Conservation (phyloP, 2,888 invertebrate genomes). For the Parthenolecanium corni region DNA sequence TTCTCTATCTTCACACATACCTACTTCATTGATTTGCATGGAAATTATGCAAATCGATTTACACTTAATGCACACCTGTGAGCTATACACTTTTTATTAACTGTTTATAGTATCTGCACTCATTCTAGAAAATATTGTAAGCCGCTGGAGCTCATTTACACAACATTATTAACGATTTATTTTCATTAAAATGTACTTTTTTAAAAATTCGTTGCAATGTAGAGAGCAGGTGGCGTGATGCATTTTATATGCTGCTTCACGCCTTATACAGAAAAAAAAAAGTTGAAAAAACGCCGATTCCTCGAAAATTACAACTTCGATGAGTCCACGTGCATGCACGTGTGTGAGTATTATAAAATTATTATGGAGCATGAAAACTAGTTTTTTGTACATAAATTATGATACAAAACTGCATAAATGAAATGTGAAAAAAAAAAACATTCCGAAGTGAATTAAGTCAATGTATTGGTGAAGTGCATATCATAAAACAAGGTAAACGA, state of each 20-base stretch:
- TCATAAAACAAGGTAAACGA: no score
- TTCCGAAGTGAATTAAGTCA: neutral
- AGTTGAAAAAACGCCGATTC: conserved; percentile 3
- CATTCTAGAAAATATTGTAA: no score
- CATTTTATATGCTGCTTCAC: neutral
- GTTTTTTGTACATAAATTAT: conserved; percentile 11
- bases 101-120: no score
- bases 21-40: no score
- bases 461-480: no score
- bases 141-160: no score
- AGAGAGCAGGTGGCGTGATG: no score
- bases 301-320: conserved; percentile 17
- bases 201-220: neutral
- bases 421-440: neutral
- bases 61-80: no score
- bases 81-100: no score
- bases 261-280: neutral
- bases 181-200: neutral
- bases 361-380: conserved; percentile 11
- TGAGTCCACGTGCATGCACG: conserved; percentile 20
- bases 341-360: conserved; percentile 4
- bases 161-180: no score
- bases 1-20: no score
- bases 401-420: neutral
- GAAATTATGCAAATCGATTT: no score